These are phyloP conservation scores for Tursiops truncatus DNA, from an alignment of 2,113 vertebrate genomes.

Conservation along the genomic window DNA sequence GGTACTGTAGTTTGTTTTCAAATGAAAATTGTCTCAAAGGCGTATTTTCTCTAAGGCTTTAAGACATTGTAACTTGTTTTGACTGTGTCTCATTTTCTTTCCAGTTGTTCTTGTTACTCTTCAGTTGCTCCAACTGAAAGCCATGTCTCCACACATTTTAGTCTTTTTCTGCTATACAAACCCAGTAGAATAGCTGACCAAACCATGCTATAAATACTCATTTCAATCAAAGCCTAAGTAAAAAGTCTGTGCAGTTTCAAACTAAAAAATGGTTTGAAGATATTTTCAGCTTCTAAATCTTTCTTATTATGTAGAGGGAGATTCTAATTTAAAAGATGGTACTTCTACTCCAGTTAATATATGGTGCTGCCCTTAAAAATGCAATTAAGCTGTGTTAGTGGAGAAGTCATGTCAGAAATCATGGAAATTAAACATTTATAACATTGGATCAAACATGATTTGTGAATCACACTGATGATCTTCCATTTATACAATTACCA, in stretches of 20 bases:
- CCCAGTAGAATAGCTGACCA: constrained; percentile 35
- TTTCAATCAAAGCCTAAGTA: constrained; percentile 56
- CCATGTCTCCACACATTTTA: background rate
- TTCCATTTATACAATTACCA: constrained; percentile 61
- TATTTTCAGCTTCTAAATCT: constrained; percentile 51
- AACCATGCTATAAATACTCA: constrained; percentile 38
- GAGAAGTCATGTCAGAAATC: constrained; percentile 62
- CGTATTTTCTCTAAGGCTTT: background rate
- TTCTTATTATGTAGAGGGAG: background rate
- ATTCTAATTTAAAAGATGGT: constrained; percentile 51
- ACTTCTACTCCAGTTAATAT: constrained; percentile 27
- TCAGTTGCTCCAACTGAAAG: background rate
- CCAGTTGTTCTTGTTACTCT: background rate
- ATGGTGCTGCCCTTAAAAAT: constrained; percentile 24
- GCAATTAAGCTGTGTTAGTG: constrained; percentile 64
- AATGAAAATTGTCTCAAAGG: background rate
- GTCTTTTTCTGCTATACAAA: background rate
- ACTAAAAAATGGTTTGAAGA: background rate
- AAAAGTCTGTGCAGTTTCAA: background rate
- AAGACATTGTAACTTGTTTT: background rate
- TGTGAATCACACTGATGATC: constrained; percentile 24
- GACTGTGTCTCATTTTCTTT: background rate
- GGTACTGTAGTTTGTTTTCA: background rate
- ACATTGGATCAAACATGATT: constrained; percentile 48
- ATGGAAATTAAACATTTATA: constrained; percentile 73